A percentile compares a stretch with the other conserved stretches of the same genome.
phyloP scores from a whole-genome alignment of 2,888 invertebrate genomes.

The Hypsopygia costalis region DNA sequence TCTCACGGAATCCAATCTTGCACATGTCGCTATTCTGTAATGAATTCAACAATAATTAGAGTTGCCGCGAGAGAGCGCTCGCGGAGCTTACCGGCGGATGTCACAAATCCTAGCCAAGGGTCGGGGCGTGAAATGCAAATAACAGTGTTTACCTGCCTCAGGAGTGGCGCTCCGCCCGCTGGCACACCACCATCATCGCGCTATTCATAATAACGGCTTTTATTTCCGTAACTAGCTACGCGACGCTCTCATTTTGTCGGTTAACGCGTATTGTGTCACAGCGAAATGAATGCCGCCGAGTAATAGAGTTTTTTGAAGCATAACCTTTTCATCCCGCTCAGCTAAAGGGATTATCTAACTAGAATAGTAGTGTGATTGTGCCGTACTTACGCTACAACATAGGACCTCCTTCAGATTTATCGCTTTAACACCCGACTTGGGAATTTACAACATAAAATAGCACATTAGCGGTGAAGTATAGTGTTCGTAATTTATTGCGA shows the following conservation, averaged over 20 bases:
- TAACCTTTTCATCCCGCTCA: slow-evolving; percentile 42
- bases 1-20: slow-evolving; percentile 41
- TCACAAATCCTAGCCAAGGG: slow-evolving; percentile 68
- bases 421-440: slow-evolving; percentile 42
- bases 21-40: slow-evolving; percentile 41
- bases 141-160: slow-evolving; percentile 62
- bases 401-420: slow-evolving; percentile 40
- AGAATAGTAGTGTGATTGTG: slow-evolving; percentile 56
- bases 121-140: slow-evolving; percentile 63
- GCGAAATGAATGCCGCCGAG: slow-evolving; percentile 61
- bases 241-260: slow-evolving; percentile 67
- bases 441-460: slow-evolving; percentile 31
- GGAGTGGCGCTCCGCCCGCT: slow-evolving; percentile 24
- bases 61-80: slow-evolving; percentile 39
- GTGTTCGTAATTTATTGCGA: slow-evolving; percentile 11
- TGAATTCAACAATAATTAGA: slow-evolving; percentile 58
- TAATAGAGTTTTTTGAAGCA: slow-evolving; percentile 71
- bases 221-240: slow-evolving; percentile 71
- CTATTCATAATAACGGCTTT: slow-evolving; percentile 70
- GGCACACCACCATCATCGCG: slow-evolving; percentile 30
- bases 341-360: slow-evolving; percentile 54
- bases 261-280: slow-evolving; percentile 70
- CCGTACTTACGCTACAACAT: slow-evolving; percentile 44
- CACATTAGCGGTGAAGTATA: slow-evolving; percentile 14
- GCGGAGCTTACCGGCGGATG: slow-evolving; percentile 59